Percentiles rank a stretch among this genome's conserved stretches.
Evolutionary conservation across 2,113 vertebrate species (phyloP).

Genomic region (Odocoileus hemionus): DNA sequence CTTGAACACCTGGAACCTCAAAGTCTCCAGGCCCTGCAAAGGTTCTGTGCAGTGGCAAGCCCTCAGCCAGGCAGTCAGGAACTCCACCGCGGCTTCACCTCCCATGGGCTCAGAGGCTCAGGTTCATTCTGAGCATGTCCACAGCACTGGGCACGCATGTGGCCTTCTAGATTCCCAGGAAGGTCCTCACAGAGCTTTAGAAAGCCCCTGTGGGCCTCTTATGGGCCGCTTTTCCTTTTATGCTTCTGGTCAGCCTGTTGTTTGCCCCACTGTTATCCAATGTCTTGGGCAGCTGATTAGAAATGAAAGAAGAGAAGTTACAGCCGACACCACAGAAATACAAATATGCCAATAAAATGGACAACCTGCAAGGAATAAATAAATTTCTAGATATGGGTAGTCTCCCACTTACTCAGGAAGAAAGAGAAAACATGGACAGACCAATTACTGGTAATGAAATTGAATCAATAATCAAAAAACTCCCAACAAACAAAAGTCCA

Average conservation of each 20-base stretch:
- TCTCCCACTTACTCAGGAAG: background rate
- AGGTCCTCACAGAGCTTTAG: background rate
- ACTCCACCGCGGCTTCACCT: background rate
- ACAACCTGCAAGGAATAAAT: background rate
- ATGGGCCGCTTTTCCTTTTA: background rate
- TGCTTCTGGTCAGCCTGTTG: background rate
- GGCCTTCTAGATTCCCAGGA: background rate
- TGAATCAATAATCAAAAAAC: background rate
- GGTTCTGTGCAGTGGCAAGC: fast-evolving
- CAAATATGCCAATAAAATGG: background rate
- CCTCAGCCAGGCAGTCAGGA: background rate
- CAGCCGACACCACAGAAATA: background rate
- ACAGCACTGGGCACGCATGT: too few species aligned
- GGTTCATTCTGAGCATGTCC: background rate
- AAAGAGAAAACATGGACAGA: background rate
- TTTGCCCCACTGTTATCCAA: background rate
- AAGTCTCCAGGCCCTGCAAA: background rate
- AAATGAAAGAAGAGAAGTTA: background rate
- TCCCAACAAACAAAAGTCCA: background rate
- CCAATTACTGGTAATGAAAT: background rate
- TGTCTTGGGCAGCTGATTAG: background rate
- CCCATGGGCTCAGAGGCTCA: background rate
- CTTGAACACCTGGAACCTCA: too few species aligned
- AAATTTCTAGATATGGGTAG: too few species aligned
- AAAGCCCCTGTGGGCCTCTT: background rate